Conservation (phyloP, 2,888 invertebrate genomes). For the Ethmia dodecea region DNA sequence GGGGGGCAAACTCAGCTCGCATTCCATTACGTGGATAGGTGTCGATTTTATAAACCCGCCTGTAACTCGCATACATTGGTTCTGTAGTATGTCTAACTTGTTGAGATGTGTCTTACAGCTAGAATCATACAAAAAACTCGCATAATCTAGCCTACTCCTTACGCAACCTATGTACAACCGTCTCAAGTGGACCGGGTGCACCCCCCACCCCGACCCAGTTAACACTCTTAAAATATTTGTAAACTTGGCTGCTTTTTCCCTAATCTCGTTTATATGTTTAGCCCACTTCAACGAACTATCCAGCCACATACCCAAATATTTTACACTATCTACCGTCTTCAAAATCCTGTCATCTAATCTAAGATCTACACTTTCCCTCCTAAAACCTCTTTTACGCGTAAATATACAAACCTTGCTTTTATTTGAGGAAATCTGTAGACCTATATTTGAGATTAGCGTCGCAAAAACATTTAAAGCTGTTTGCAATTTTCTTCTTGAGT, state of each 20-base stretch:
- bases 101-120: conserved; percentile 12
- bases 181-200: conserved; percentile 24
- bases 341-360: conserved; percentile 1
- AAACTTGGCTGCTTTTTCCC: conserved; percentile 16
- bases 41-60: conserved; percentile 20
- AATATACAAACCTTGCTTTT: conserved; percentile 1
- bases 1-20: conserved; percentile 15
- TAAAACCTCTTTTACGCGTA: conserved; percentile 1
- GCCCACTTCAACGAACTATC: conserved; percentile 22
- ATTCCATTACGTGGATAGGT: conserved; percentile 19
- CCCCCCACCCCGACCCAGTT: conserved; percentile 22
- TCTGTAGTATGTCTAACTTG: conserved; percentile 20
- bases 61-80: conserved; percentile 16
- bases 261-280: conserved; percentile 23
- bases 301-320: conserved; percentile 27
- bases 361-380: conserved; percentile 5
- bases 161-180: conserved; percentile 20
- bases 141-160: conserved; percentile 23
- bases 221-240: conserved; percentile 23
- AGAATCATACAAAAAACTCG: conserved; percentile 11
- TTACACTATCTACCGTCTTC: conserved; percentile 13
- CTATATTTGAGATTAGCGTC: neutral
- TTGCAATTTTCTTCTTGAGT: neutral
- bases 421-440: neutral
- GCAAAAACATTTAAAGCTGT: neutral